Evolutionary conservation across 2,113 vertebrate species (phyloP).

Genomic region (Cavia porcellus): DNA sequence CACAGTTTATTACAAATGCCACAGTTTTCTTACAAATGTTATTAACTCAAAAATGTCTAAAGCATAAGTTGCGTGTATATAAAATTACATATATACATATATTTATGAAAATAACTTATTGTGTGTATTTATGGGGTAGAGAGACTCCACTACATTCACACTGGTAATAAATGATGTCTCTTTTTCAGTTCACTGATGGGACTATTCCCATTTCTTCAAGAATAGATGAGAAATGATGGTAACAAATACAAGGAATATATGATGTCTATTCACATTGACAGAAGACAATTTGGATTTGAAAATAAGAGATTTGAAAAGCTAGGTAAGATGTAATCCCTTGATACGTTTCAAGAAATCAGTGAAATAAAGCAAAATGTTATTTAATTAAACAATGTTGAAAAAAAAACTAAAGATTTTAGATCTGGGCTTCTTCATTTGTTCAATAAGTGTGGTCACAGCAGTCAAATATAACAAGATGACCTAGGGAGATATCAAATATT

Average conservation of each 20-base stretch:
- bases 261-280: neutral
- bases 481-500: neutral
- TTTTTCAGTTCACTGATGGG: constrained; percentile 42
- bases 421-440: neutral
- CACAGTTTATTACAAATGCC: constrained; percentile 26
- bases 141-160: constrained; percentile 31
- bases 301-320: neutral
- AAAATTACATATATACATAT: neutral
- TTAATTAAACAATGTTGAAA: neutral
- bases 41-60: constrained; percentile 72
- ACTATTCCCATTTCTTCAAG: constrained; percentile 38
- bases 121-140: constrained; percentile 38
- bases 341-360: neutral
- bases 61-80: constrained; percentile 19
- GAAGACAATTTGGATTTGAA: no score
- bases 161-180: constrained; percentile 30
- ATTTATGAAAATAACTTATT: constrained; percentile 39
- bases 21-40: constrained; percentile 64
- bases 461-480: neutral
- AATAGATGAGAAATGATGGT: neutral
- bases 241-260: neutral
- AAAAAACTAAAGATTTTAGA: neutral
- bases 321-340: neutral
- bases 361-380: neutral
- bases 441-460: neutral